A percentile compares a stretch with the other conserved stretches of the same genome.
These are phyloP conservation scores for Lasioglossum zephyrum DNA, from an alignment of 2,888 invertebrate species.

Conservation along the genomic window DNA sequence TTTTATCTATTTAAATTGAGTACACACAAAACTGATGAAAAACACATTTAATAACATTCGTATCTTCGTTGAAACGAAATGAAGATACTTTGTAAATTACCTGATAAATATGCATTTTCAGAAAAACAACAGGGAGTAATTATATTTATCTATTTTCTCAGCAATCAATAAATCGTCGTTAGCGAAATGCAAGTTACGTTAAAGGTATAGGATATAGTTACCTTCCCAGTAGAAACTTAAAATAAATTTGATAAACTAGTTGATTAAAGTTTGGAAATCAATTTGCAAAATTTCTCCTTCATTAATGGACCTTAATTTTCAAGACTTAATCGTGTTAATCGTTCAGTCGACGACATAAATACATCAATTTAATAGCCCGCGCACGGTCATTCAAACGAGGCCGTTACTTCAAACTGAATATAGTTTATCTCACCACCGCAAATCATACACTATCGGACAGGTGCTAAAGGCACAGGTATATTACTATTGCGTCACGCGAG, in stretches of 20 bases:
- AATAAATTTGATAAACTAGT: neutral
- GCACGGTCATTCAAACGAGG: neutral
- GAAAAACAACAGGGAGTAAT: neutral
- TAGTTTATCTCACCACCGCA: neutral
- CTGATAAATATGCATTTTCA: neutral
- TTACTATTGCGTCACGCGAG: too few relatives aligned
- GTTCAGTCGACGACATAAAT: neutral
- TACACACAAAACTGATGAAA: neutral
- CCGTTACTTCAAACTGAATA: neutral
- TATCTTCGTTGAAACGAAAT: neutral
- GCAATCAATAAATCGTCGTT: neutral
- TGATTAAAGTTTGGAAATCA: neutral
- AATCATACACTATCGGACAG: neutral
- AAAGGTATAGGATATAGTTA: neutral
- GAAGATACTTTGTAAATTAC: neutral
- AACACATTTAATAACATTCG: neutral
- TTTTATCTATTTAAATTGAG: neutral
- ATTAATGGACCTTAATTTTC: neutral
- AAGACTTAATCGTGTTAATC: neutral
- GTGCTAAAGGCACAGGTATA: too few relatives aligned
- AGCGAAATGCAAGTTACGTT: neutral
- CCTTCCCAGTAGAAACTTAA: neutral
- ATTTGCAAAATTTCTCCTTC: neutral
- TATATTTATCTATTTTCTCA: neutral
- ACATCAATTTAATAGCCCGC: neutral